Evolutionary conservation across 1,140 invertebrate species (phyloP).

Genomic region (Pseudomyrmex dendroicus): DNA sequence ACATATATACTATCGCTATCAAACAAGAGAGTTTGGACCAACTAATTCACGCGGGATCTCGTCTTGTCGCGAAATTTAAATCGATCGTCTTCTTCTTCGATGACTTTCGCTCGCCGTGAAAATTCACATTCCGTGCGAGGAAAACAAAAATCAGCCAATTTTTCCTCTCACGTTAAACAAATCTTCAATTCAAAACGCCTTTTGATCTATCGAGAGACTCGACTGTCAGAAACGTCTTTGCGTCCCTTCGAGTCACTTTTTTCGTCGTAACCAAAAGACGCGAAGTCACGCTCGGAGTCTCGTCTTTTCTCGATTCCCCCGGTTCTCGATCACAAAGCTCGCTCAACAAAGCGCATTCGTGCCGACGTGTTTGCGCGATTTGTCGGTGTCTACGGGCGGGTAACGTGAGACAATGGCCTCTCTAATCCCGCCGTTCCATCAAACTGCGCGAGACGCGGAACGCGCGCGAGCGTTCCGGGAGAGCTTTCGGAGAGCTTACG

Average conservation of each 20-base stretch:
- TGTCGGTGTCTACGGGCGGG: conserved; percentile 34
- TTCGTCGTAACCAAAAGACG: neutral
- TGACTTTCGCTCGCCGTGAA: too few species aligned
- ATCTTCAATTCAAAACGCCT: neutral
- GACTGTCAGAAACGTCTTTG: neutral
- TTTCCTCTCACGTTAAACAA: neutral
- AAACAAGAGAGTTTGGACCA: conserved; percentile 37
- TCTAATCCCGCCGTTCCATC: conserved; percentile 53
- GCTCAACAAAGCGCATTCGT: conserved; percentile 17
- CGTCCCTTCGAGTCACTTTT: neutral
- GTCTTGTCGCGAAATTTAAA: conserved; percentile 43
- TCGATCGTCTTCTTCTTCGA: conserved; percentile 42
- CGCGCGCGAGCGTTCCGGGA: neutral
- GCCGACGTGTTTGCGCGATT: conserved; percentile 46
- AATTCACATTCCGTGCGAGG: too few species aligned
- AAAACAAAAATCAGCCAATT: neutral
- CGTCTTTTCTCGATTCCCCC: conserved; percentile 20
- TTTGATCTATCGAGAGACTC: neutral
- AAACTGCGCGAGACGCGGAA: conserved; percentile 19
- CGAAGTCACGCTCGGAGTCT: neutral
- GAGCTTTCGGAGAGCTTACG: conserved; percentile 18
- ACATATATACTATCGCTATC: conserved; percentile 47
- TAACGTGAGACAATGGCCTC: conserved; percentile 35
- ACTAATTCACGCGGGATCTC: conserved; percentile 52
- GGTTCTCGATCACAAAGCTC: conserved; percentile 37